Base-by-base conservation (phyloP, 2,888 invertebrate species). In the Geophilus truncorum region DNA sequence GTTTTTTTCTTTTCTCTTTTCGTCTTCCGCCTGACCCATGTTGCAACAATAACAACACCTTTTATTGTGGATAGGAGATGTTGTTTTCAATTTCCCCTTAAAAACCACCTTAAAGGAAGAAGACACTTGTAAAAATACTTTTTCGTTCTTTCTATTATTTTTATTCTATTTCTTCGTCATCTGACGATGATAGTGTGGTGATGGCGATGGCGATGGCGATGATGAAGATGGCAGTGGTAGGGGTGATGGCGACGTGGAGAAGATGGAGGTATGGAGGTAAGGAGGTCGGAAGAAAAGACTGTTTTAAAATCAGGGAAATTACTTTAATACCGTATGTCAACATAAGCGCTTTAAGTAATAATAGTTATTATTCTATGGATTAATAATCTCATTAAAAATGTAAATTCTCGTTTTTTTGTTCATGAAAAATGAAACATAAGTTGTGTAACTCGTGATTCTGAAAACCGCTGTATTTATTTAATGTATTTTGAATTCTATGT, bases 21-120 rank as follows among this genome's bases (percentile, higher is more conserved):
- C n/a, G 15, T 51, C 70, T 28, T 70, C 28, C 28, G 25, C 12
- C 70, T 51, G 51, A 70, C 70, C 70, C 70, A 70, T 70, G 70
- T 70, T 70, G 70, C 70, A 28, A 70, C 70, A 62, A 62, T 25
- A 62, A 62, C 62, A 70, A 70, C 70, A 70, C 70, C 70, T 70
- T 70, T 70, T 70, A 70, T 70, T 70, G 70, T 28, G 70, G n/a
- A n/a, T n/a, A n/a, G 25, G 25, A 23, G 15, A 70, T 70, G 25
- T 28, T 70, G 70, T 70, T 70, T 70, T 70, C 70, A 70, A 70
- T 70, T 70, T 70, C 70, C 70, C 28, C 28, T 70, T 70, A 70
- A 70, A 51, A 51, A 51, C 51, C 18, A 51, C 51, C 18, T 21
- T 51, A 51, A 70, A 70, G 70, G 28, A 70, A 70, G n/a, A 70